phyloP scores from a whole-genome alignment of 2,797 vertebrate genomes.

The Prunella strophiata region DNA sequence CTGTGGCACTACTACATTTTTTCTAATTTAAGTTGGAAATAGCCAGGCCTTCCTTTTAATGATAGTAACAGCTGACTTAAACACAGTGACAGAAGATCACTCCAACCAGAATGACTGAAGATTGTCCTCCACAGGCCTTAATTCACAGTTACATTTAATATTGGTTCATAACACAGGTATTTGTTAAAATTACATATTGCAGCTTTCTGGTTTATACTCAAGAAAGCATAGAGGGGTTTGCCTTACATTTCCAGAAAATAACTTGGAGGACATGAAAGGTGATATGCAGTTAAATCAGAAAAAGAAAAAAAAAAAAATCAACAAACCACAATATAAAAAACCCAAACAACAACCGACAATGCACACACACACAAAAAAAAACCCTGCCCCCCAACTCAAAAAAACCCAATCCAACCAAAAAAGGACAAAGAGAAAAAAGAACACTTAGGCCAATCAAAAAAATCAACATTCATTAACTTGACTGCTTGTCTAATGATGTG shows the following conservation, averaged over 20 bases:
- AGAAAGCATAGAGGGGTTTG: not conserved
- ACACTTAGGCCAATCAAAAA: not conserved
- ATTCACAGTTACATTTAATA: not conserved
- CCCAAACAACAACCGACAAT: not conserved
- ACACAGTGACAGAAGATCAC: not conserved
- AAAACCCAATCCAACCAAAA: not conserved
- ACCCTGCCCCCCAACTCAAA: accelerated
- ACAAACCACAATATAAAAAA: not conserved
- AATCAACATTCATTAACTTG: not conserved
- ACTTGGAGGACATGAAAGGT: not conserved
- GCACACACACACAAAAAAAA: too few relatives aligned
- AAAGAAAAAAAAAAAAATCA: not conserved
- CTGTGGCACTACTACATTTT: not conserved
- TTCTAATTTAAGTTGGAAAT: not conserved
- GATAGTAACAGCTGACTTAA: constrained; percentile 13
- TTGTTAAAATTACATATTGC: not conserved
- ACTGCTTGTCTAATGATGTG: not conserved
- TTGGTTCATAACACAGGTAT: not conserved
- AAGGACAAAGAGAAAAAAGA: not conserved
- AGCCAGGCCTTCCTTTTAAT: not conserved
- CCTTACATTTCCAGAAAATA: not conserved
- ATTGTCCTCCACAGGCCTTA: not conserved
- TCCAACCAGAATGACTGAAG: not conserved
- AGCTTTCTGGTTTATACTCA: not conserved
- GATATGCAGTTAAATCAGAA: not conserved